Evolutionary conservation across 2,113 vertebrate genomes (phyloP).

Genomic region (Gambusia affinis): DNA sequence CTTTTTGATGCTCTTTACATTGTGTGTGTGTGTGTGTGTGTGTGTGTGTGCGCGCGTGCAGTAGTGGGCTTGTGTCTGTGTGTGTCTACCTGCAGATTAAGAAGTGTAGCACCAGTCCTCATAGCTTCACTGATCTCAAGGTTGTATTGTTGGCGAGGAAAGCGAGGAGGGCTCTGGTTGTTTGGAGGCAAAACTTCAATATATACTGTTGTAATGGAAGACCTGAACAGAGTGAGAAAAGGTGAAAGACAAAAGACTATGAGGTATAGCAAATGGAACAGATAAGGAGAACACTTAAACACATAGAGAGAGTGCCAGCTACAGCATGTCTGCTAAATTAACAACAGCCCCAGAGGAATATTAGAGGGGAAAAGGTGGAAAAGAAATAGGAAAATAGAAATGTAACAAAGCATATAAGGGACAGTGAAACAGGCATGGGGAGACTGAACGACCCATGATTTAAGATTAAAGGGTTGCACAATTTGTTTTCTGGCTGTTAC

Average conservation of each 20-base stretch:
- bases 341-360: slow-evolving; percentile 7
- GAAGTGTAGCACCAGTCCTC: slow-evolving; percentile 88
- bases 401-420: slow-evolving; percentile 6
- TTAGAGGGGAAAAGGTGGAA: background rate
- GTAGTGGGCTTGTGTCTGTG: background rate
- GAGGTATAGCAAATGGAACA: background rate
- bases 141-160: slow-evolving; percentile 89
- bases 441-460: slow-evolving; percentile 39
- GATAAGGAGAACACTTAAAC: background rate
- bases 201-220: slow-evolving; percentile 96
- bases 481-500: slow-evolving; percentile 49
- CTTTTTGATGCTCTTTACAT: background rate
- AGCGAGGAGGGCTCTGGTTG: slow-evolving; percentile 96
- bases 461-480: slow-evolving; percentile 29
- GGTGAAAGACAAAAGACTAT: slow-evolving; percentile 13
- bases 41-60: background rate
- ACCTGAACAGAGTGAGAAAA: slow-evolving; percentile 75
- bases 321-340: slow-evolving; percentile 5
- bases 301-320: slow-evolving; percentile 1
- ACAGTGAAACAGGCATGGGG: slow-evolving; percentile 9
- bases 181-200: slow-evolving; percentile 97
- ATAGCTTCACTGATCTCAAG: slow-evolving; percentile 97
- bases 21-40: background rate
- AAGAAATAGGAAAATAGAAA: background rate
- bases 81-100: slow-evolving; percentile 89